Evolutionary conservation across 1,140 invertebrate species (phyloP).

Genomic region (Drosophila aff.): DNA sequence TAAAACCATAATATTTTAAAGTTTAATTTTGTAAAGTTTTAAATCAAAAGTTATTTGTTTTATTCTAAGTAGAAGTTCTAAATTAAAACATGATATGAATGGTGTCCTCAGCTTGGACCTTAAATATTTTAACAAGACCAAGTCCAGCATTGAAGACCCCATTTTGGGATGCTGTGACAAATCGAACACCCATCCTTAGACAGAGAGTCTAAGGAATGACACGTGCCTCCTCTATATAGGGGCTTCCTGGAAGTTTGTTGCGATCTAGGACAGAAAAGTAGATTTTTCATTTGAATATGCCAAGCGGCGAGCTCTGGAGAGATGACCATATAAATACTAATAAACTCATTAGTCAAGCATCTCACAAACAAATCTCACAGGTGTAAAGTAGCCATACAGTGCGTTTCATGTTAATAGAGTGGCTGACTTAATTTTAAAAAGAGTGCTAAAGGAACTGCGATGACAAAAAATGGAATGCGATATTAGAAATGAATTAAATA

Average conservation of each 20-base stretch:
- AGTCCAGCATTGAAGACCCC: slow-evolving; percentile 43
- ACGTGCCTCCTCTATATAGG: slow-evolving; percentile 47
- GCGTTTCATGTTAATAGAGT: not conserved
- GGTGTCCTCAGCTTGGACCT: not conserved
- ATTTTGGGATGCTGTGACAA: slow-evolving; percentile 65
- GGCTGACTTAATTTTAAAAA: not conserved
- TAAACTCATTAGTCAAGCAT: slow-evolving; percentile 80
- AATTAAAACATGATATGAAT: not conserved
- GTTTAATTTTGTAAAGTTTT: no score
- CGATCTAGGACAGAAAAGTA: slow-evolving; percentile 8
- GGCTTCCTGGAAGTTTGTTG: slow-evolving; percentile 43
- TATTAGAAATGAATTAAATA: not conserved
- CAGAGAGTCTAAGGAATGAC: slow-evolving; percentile 42
- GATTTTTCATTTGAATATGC: slow-evolving; percentile 66
- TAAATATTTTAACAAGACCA: slow-evolving; percentile 38
- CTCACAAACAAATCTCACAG: slow-evolving; percentile 32
- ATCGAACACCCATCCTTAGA: slow-evolving; percentile 67
- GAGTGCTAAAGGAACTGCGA: not conserved
- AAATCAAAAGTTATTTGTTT: not conserved
- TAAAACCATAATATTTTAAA: no score
- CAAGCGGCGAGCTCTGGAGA: not conserved
- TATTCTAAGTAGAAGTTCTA: not conserved
- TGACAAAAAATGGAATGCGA: not conserved
- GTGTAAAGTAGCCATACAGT: slow-evolving; percentile 18
- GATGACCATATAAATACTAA: slow-evolving; percentile 56